phyloP scores from a whole-genome alignment of 2,797 vertebrate genomes.

The Ctenopoma kingsleyae region DNA sequence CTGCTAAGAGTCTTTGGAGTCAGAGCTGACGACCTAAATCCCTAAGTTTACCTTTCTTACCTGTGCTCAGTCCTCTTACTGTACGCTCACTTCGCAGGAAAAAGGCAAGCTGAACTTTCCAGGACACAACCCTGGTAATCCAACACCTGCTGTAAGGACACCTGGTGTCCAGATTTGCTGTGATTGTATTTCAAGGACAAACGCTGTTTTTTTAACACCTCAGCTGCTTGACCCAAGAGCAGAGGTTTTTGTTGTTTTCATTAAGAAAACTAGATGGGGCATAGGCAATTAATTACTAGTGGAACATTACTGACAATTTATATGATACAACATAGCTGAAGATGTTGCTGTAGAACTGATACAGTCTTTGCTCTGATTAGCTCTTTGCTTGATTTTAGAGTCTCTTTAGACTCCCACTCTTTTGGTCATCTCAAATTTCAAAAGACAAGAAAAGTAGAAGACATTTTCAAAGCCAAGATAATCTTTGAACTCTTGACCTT shows the following conservation, averaged over 20 bases:
- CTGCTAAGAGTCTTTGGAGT: constrained; percentile 90
- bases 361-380: neutral
- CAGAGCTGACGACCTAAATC: constrained; percentile 88
- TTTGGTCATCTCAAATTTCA: neutral
- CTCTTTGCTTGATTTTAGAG: neutral
- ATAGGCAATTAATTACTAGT: neutral
- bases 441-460: neutral
- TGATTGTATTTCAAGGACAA: constrained; percentile 39
- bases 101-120: constrained; percentile 22
- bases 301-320: constrained; percentile 6
- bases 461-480: too few species aligned
- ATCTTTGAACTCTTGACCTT: neutral
- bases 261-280: constrained; percentile 6
- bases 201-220: constrained; percentile 53
- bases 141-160: constrained; percentile 75
- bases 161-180: constrained; percentile 69
- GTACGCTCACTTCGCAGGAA: constrained; percentile 78
- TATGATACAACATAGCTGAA: neutral
- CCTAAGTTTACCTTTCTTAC: constrained; percentile 88
- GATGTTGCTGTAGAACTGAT: neutral
- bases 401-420: neutral
- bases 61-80: constrained; percentile 83
- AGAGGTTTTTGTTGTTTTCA: neutral
- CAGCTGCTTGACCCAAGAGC: constrained; percentile 8
- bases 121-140: constrained; percentile 78